Percentiles rank a stretch among this genome's conserved stretches.
Conservation (phyloP, 2,797 vertebrate species). For the Paratrypauchen microcephalus region DNA sequence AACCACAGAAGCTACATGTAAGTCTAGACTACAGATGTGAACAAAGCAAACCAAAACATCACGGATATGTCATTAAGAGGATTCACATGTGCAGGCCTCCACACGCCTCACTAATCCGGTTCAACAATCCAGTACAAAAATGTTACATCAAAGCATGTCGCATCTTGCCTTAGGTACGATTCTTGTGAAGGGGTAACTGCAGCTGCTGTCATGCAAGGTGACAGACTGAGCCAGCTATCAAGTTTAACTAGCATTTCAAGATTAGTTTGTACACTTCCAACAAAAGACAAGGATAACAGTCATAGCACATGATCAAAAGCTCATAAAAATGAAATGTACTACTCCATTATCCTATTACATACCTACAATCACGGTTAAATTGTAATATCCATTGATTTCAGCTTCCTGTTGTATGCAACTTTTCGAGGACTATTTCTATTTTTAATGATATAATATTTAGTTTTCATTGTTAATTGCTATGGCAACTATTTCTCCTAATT, state of each 20-base stretch:
- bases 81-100: constrained; percentile 24
- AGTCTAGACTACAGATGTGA: constrained; percentile 61
- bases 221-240: constrained; percentile 2
- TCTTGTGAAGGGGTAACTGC: background rate
- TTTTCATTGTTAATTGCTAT: too few relatives aligned
- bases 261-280: constrained; percentile 21
- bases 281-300: constrained; percentile 11
- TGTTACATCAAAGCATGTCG: constrained; percentile 9
- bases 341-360: background rate
- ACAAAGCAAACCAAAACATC: constrained; percentile 6
- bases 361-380: background rate
- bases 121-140: constrained; percentile 7
- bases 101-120: constrained; percentile 35
- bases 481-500: too few relatives aligned
- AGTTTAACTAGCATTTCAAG: background rate
- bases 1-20: constrained; percentile 87
- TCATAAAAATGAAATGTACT: background rate
- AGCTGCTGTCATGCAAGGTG: background rate
- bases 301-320: background rate
- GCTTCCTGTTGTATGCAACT: too few relatives aligned
- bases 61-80: background rate
- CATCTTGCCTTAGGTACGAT: constrained; percentile 1
- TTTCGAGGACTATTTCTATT: too few relatives aligned
- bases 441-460: too few relatives aligned
- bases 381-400: constrained; percentile 12